Evolutionary conservation across 1,140 invertebrate species (phyloP), one percentile per base, ranked within the genome.

Genomic region (Tyrophagus putrescentiae): DNA sequence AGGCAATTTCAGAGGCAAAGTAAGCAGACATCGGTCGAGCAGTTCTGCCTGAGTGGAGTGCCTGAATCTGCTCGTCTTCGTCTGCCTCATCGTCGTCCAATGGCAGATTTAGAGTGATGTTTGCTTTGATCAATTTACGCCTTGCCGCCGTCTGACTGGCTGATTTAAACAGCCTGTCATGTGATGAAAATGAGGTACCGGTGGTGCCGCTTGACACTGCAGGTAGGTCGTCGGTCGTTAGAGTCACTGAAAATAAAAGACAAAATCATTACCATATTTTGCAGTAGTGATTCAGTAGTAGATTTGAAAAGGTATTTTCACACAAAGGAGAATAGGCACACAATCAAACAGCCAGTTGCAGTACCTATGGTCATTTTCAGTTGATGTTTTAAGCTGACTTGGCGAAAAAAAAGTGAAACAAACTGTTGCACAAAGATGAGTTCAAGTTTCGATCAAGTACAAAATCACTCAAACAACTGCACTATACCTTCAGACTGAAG

Each of bases 1-100:
- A 4, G n/a, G 1, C 1, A 29, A 32, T 54, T 54, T 54, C 52
- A 31, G 52, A 54, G 3, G 31, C 13, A 33, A 54, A 31, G 25
- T 54, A 54, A 16, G 52, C 52, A 21, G 52, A 54, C 52, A 54
- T 54, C 39, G 52, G 52, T 23, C 52, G 16, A 11, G 48, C n/a
- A 7, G 18, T 21, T 48, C 6, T 7, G 4, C 50, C 23, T 53
- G 29, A 7, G 28, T 57, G 6, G 4, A 16, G 21, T 4, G n/a
- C 28, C 3, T 27, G 32, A 16, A 53, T 32, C 3, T 54, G 13
- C 16, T 33, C n/a, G 48, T 32, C n/a, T 44, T 62, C 57, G 44
- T 65, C 64, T 11, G 65, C 64, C 59, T 67, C 66, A 53, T 68
- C 66, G 34, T 68, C 65, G 57, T 68, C 56, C 21, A 62, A 59